A percentile compares a stretch with the other conserved stretches of the same genome.
Evolutionary conservation across 2,888 invertebrate genomes (phyloP).

Genomic region (Drosophila incognita): DNA sequence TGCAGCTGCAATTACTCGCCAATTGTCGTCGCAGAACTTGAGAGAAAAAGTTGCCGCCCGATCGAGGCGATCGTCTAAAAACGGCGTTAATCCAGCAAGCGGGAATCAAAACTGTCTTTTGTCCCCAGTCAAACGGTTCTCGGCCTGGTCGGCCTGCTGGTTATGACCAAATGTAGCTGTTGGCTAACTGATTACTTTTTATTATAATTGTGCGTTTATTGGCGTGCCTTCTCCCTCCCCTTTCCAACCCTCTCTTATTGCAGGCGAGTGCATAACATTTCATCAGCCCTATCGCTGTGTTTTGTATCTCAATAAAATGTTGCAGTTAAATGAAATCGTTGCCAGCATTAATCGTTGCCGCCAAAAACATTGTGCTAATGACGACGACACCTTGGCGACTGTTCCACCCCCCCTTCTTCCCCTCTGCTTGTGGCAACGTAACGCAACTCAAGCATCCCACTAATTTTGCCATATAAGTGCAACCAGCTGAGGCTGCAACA

Average conservation of each 20-base stretch:
- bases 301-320: conserved; percentile 11
- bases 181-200: conserved; percentile 80
- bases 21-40: conserved; percentile 63
- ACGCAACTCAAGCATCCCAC: conserved; percentile 72
- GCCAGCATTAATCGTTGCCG: conserved; percentile 34
- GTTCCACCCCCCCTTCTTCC: background rate
- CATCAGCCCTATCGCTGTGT: conserved; percentile 46
- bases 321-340: conserved; percentile 47
- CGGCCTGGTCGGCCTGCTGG: conserved; percentile 32
- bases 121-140: conserved; percentile 57
- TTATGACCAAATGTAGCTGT: conserved; percentile 69
- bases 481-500: conserved; percentile 41
- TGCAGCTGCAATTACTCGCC: conserved; percentile 83
- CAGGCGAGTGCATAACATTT: conserved; percentile 61
- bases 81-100: conserved; percentile 68
- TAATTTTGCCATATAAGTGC: conserved; percentile 75
- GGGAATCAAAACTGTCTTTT: background rate
- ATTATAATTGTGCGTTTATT: conserved; percentile 83
- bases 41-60: conserved; percentile 61
- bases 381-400: conserved; percentile 65
- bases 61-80: conserved; percentile 26
- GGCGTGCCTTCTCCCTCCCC: conserved; percentile 60
- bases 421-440: background rate
- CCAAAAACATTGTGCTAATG: conserved; percentile 68
- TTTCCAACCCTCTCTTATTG: background rate